Conservation (phyloP, 2,888 invertebrate species). For the Rhagium mordax region DNA sequence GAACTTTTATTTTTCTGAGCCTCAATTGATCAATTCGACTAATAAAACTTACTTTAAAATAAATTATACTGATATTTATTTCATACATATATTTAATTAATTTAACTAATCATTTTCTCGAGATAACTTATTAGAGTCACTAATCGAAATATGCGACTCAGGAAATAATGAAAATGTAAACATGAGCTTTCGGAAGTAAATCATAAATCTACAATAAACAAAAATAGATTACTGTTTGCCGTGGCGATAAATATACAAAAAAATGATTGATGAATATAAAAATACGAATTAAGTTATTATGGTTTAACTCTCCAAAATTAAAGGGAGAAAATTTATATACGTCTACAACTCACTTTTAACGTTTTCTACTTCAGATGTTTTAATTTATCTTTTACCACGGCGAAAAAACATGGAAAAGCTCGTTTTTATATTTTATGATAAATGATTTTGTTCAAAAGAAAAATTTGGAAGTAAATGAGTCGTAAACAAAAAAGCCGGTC, state of each 20-base stretch:
- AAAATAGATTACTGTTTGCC: conserved; percentile 5
- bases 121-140: too few relatives aligned
- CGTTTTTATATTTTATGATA: conserved; percentile 60
- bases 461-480: conserved; percentile 67
- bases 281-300: conserved; percentile 39
- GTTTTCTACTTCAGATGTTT: conserved; percentile 55
- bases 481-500: conserved; percentile 68
- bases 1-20: too few relatives aligned
- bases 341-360: conserved; percentile 46
- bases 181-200: neutral
- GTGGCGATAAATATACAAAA: neutral
- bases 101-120: too few relatives aligned
- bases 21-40: too few relatives aligned
- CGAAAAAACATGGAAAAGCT: conserved; percentile 52
- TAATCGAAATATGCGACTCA: neutral
- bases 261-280: conserved; percentile 37
- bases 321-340: conserved; percentile 40
- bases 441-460: conserved; percentile 61
- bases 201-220: neutral
- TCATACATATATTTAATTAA: too few relatives aligned
- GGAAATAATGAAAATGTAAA: neutral
- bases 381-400: conserved; percentile 55
- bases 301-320: conserved; percentile 37
- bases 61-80: too few relatives aligned
- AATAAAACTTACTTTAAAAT: too few relatives aligned